phyloP scores from a whole-genome alignment of 1,140 invertebrate species.

The Tetramorium alpestre region DNA sequence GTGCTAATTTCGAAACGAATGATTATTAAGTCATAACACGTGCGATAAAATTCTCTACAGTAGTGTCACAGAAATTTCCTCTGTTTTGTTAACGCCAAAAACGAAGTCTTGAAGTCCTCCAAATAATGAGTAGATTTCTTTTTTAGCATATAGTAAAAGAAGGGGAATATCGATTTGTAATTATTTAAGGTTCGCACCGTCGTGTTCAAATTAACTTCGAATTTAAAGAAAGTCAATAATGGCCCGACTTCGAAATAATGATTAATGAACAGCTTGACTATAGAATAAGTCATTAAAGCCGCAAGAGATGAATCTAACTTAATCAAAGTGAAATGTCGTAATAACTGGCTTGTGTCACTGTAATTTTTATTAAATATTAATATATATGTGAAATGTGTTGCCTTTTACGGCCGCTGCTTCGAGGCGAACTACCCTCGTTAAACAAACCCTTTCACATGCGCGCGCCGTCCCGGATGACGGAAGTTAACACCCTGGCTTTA shows the following conservation, averaged over 20 bases:
- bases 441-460: conserved; percentile 42
- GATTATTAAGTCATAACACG: conserved; percentile 8
- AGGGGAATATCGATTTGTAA: not conserved
- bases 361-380: conserved; percentile 49
- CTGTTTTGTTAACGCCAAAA: not conserved
- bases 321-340: not conserved
- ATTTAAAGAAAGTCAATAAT: conserved; percentile 13
- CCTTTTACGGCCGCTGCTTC: conserved; percentile 13
- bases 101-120: no score
- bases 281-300: not conserved
- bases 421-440: conserved; percentile 32
- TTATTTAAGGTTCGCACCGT: not conserved
- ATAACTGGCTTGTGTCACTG: not conserved
- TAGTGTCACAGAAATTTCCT: not conserved
- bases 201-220: not conserved
- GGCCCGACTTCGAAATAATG: not conserved
- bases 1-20: conserved; percentile 6
- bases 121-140: not conserved
- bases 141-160: not conserved
- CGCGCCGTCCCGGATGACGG: conserved; percentile 42
- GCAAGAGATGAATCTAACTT: not conserved
- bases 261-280: not conserved
- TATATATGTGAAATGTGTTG: not conserved
- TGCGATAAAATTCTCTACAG: not conserved
- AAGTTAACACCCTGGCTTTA: conserved; percentile 54